Conservation (phyloP, 1,140 invertebrate species). For the Bombyx mandarina region DNA sequence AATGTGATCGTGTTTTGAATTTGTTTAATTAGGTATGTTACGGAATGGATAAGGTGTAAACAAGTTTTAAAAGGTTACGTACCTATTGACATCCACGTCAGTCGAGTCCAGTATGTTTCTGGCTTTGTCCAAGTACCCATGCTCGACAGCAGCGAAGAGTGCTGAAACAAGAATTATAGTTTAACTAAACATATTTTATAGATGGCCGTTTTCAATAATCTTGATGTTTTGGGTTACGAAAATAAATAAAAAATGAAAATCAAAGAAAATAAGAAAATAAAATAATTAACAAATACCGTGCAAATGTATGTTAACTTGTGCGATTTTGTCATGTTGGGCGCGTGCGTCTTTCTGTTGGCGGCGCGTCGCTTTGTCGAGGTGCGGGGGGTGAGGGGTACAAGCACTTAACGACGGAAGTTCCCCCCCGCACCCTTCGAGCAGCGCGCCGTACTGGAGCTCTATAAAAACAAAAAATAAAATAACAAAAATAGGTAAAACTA, state of each 20-base stretch:
- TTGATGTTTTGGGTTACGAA: neutral
- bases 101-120: constrained; percentile 90
- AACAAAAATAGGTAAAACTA: constrained; percentile 19
- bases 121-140: constrained; percentile 92
- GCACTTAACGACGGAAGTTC: constrained; percentile 61
- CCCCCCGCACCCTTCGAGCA: constrained; percentile 60
- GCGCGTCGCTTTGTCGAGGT: constrained; percentile 60
- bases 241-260: neutral
- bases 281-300: constrained; percentile 78
- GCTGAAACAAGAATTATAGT: constrained; percentile 73
- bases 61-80: constrained; percentile 24
- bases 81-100: constrained; percentile 94
- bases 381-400: constrained; percentile 63
- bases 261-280: constrained; percentile 20
- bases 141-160: constrained; percentile 92
- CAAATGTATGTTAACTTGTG: constrained; percentile 88
- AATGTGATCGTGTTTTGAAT: too few species aligned
- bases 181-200: neutral
- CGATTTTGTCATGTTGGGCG: constrained; percentile 80
- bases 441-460: constrained; percentile 62
- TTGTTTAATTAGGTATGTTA: too few species aligned
- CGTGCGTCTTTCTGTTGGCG: constrained; percentile 75
- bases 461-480: constrained; percentile 7
- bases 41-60: neutral
- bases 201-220: neutral